Conservation (phyloP, 2,888 invertebrate genomes). For the Synergus gifuensis region DNA sequence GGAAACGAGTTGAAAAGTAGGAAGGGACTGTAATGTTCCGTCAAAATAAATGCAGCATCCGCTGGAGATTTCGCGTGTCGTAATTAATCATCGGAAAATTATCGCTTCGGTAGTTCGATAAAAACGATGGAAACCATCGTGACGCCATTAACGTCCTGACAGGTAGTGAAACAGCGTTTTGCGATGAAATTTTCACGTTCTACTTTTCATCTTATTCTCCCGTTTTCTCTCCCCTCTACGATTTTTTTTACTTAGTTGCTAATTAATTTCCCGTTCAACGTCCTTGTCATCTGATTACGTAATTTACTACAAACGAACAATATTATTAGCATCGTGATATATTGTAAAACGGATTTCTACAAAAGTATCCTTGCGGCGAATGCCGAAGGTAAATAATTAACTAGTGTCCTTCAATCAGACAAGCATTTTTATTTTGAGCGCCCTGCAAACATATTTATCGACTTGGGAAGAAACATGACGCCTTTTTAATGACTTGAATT, state of each 20-base stretch:
- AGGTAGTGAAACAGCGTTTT: conserved; percentile 39
- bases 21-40: conserved; percentile 4
- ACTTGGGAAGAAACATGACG: not conserved
- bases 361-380: not conserved
- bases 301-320: not conserved
- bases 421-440: not conserved
- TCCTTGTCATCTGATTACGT: conserved; percentile 11
- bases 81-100: conserved; percentile 39
- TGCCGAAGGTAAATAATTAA: conserved; percentile 19
- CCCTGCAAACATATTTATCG: conserved; percentile 5
- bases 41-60: conserved; percentile 33
- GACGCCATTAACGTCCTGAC: conserved; percentile 27
- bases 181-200: conserved; percentile 35
- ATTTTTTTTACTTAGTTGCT: conserved; percentile 43
- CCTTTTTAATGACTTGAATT: not conserved
- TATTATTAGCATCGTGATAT: conserved; percentile 4
- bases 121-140: conserved; percentile 33
- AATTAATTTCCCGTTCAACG: conserved; percentile 31
- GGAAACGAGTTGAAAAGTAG: conserved; percentile 25
- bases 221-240: conserved; percentile 9
- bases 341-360: not conserved
- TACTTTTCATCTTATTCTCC: conserved; percentile 18
- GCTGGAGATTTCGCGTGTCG: conserved; percentile 31
- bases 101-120: conserved; percentile 32
- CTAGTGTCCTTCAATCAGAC: conserved; percentile 3